These are phyloP conservation scores for Holothuria leucospilota DNA, from an alignment of 53 echinoderm and acorn worm species.

Conservation along the genomic window DNA sequence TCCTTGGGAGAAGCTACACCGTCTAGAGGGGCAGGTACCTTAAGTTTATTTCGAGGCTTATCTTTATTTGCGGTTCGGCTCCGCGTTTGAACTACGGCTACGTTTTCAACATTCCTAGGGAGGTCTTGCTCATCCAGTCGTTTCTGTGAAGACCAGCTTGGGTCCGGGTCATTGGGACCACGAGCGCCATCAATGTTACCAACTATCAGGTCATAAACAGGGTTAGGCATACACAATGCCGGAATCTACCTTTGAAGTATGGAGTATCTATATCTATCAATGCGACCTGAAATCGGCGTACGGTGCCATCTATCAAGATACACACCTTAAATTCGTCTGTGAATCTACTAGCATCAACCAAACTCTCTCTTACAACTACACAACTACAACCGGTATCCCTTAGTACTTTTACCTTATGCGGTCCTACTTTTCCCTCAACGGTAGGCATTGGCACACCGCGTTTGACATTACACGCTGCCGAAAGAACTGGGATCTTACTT, in stretches of 20 bases:
- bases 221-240: constrained; percentile 44
- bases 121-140: neutral
- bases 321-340: constrained; percentile 19
- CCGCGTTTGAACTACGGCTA: constrained; percentile 52
- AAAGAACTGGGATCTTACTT: neutral
- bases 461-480: neutral
- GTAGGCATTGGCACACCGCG: neutral
- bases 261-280: constrained; percentile 33
- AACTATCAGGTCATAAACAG: constrained; percentile 47
- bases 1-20: constrained; percentile 50
- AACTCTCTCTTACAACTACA: constrained; percentile 27
- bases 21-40: neutral
- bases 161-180: constrained; percentile 37
- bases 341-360: neutral
- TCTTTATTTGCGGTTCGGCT: constrained; percentile 15
- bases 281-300: constrained; percentile 33
- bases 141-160: neutral
- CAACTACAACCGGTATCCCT: constrained; percentile 57
- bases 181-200: constrained; percentile 43
- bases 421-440: neutral
- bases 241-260: constrained; percentile 29
- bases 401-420: constrained; percentile 23
- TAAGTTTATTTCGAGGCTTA: constrained; percentile 5
- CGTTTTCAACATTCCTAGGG: no score
- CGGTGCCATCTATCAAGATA: constrained; percentile 47